phyloP scores from a whole-genome alignment of 2,888 invertebrate genomes.

The Protodeltote pygarga region DNA sequence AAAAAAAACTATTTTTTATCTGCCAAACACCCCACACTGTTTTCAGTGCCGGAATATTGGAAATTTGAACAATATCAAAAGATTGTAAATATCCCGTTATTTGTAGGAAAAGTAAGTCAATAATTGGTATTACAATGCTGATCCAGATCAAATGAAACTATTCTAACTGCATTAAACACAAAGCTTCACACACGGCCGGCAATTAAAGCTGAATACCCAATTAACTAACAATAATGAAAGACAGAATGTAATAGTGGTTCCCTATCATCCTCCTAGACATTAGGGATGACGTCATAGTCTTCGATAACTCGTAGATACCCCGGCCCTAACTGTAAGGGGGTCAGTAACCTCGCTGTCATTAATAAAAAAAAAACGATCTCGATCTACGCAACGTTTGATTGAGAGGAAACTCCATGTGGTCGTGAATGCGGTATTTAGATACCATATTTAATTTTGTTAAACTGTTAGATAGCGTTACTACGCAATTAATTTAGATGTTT shows the following conservation, averaged over 20 bases:
- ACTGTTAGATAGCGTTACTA: not conserved
- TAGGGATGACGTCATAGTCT: constrained; percentile 45
- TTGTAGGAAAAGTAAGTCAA: too few relatives aligned
- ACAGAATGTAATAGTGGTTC: constrained; percentile 17
- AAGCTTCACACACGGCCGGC: not conserved
- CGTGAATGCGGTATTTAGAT: not conserved
- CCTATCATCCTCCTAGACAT: constrained; percentile 34
- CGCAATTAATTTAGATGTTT: too few relatives aligned
- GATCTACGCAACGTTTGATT: constrained; percentile 29
- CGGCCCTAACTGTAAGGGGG: constrained; percentile 34
- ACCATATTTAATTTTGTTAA: not conserved
- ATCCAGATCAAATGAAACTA: too few relatives aligned
- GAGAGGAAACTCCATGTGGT: constrained; percentile 3
- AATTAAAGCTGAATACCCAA: constrained; percentile 12
- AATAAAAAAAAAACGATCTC: constrained; percentile 44
- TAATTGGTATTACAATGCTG: not conserved
- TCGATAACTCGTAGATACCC: constrained; percentile 37
- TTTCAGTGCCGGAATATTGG: too few relatives aligned
- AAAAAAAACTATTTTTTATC: too few relatives aligned
- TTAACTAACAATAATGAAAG: constrained; percentile 30
- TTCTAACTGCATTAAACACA: too few relatives aligned
- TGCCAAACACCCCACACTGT: too few relatives aligned
- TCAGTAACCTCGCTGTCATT: constrained; percentile 28
- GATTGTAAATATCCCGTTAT: too few relatives aligned
- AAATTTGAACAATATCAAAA: too few relatives aligned